phyloP scores from a whole-genome alignment of 1,140 invertebrate genomes.

The Helicoverpa armigera region DNA sequence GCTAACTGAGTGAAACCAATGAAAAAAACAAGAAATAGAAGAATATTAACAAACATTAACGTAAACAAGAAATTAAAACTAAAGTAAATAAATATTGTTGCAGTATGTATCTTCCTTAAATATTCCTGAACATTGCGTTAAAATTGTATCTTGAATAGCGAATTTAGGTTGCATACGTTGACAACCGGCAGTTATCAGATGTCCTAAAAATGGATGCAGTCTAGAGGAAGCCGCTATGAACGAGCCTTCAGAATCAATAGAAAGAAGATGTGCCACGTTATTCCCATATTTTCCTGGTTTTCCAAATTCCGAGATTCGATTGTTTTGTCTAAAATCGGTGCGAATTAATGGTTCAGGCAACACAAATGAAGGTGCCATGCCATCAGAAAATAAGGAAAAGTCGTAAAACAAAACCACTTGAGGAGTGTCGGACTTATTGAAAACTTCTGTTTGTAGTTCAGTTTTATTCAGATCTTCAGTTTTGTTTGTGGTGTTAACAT shows the following conservation, averaged over 20 bases:
- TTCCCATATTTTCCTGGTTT: slow-evolving; percentile 50
- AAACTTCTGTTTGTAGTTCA: slow-evolving; percentile 10
- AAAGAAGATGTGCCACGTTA: slow-evolving; percentile 58
- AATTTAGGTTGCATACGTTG: slow-evolving; percentile 66
- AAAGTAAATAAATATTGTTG: slow-evolving; percentile 72
- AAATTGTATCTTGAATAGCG: slow-evolving; percentile 70
- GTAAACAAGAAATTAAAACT: slow-evolving; percentile 57
- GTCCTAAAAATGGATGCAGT: slow-evolving; percentile 71
- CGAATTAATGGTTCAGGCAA: slow-evolving; percentile 13
- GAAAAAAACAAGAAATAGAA: slow-evolving; percentile 44
- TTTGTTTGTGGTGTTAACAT: slow-evolving; percentile 20
- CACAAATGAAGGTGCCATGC: slow-evolving; percentile 41
- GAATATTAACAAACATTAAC: slow-evolving; percentile 56
- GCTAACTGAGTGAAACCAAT: slow-evolving; percentile 14
- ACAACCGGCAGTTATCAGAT: slow-evolving; percentile 63
- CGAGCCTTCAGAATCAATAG: slow-evolving; percentile 67
- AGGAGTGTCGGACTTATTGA: slow-evolving; percentile 48
- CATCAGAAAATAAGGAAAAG: slow-evolving; percentile 63
- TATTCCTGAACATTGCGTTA: slow-evolving; percentile 68
- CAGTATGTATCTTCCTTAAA: slow-evolving; percentile 74
- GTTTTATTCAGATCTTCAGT: slow-evolving; percentile 23
- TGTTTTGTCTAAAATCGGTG: slow-evolving; percentile 31
- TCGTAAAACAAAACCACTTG: slow-evolving; percentile 70
- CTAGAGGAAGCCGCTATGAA: slow-evolving; percentile 70
- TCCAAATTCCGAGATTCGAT: neutral